Evolutionary conservation across 2,888 invertebrate genomes (phyloP), one percentile per base, ranked within the genome.

Genomic region (Lasioglossum lativentre): DNA sequence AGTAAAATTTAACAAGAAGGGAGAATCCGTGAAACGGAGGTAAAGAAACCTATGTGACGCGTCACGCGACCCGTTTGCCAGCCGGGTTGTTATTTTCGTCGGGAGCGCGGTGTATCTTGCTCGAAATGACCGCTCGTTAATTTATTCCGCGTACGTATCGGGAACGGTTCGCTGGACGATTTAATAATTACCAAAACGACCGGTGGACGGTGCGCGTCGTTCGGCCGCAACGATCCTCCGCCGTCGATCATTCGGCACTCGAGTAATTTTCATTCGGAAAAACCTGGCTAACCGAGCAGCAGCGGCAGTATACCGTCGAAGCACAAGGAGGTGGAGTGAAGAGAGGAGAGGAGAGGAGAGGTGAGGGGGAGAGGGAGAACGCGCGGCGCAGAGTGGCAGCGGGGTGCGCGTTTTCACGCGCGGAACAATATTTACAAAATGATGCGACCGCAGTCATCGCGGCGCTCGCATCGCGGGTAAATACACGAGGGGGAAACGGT

Each of bases 121-220:
- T 47, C 63, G 47, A 52, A 68, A 78, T 75, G 78, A 75, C 47
- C 78, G 78, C 72, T 83, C 82, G 88, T 89, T 92, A 90, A 92
- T 92, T 91, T 90, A 92, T 91, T 91, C 88, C 88, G 88, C 90
- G 89, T 89, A 88, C 87, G 88, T 70, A 78, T 59, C 68, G 77
- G 70, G 78, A 68, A 70, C 89, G 91, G 88, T 90, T 90, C 90
- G 90, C 82, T 87, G 89, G 81, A 83, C 91, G 92, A 93, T 93
- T 91, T 91, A 92, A 92, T 93, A 92, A 93, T 90, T 90, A 91
- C 88, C 88, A 87, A n/a, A 75, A 78, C 91, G 89, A 91, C 90
- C 91, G 89, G 88, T 88, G 88, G 89, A 90, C 89, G 56, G 71
- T 5, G 75, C 52, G 42, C 73, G 45, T 66, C 75, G 42, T 27